Base-by-base conservation (phyloP, 2,113 vertebrate genomes). In the Hydrolagus affinis region DNA sequence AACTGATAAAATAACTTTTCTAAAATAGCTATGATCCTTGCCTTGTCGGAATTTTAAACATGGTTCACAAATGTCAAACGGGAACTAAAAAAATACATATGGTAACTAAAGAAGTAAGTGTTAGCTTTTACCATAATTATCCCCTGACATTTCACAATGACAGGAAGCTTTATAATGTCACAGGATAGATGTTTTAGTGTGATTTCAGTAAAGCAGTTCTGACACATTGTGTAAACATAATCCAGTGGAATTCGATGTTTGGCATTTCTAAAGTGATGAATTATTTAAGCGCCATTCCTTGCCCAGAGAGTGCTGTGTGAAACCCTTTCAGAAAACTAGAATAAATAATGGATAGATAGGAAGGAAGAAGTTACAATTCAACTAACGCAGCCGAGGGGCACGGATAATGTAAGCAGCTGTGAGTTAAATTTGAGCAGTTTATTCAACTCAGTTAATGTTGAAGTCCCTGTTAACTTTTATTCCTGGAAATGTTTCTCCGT, bases 61-160 rank as follows among this genome's bases (percentile, higher is more conserved):
- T 32, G 60, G 59, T 66, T 64, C 25, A 66, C 66, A 14, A 83
- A 21, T 83, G 78, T 30, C 77, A 83, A 83, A 68, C 11, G 9
- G 56, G 32, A 56, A 14, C 32, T 21, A 44, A 44, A 56, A 8
- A 75, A 75, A 56, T 19, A 30, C 62, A 21, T 28, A 66, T 0
- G 25, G 78, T 4, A 30, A 23, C 15, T 28, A 23, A 80, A 32
- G 1, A 28, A 60, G 23, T 21, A 75, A 75, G 17, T 1, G n/a
- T 28, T 64, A 64, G 77, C 59, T 66, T 66, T 68, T 83, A 83
- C 17, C 62, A 83, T 66, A 83, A 25, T 80, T 80, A 80, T 66
- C 15, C 15, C 62, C 25, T 64, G 59, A 32, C 78, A 17, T 66
- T 83, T 28, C 14, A 68, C 25, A 66, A 19, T 83, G 78, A 19